Base-by-base conservation (phyloP, 2,797 vertebrate genomes). In the Rachycentron canadum region DNA sequence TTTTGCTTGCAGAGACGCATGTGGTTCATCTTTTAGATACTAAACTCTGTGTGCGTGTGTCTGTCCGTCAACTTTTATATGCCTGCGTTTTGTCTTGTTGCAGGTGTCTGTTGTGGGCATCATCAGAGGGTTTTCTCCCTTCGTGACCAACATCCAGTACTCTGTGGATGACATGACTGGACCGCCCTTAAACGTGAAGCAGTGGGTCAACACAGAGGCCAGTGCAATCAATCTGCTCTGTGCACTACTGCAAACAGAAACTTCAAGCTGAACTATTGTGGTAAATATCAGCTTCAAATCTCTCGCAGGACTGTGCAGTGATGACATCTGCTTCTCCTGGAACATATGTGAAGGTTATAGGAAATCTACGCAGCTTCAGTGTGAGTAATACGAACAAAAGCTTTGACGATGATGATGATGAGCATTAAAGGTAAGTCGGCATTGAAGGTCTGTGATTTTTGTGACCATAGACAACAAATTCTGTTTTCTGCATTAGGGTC, bases 151-250 rank as follows among this genome's bases (percentile, higher is more conserved):
- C 38, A 1, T 91, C 64, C 69, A 87, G 76, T 92, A 87, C 75
- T 76, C 67, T 23, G 70, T 94, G 81, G 92, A 94, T 12, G 94
- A 94, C 87, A 93, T 92, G 94, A 94, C 92, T 0, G 91, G 88
- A 10, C 86, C 91, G 1, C 82, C 86, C 52, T 10, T 94, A 0
- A 66, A 53, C 11, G 89, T 92, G 61, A 86, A 68, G 74, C 90
- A 87, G 57, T 94, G 94, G 94, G 50, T 86, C 7, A 71, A 86
- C 78, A 0, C 63, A 4, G 81, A 92, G 89, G 92, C 64, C 58
- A 81, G 89, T 86, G 50, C 23, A n/a, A 58, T 34, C 30, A 21
- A 8, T 23, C n/a, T 10, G 1, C 38, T 69, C 28, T 23, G 3
- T 25, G 19, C 12, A 28, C 1, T 32, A 26, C 7, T 40, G 7